Evolutionary conservation across 2,888 invertebrate species (phyloP), one percentile per base, ranked within the genome.

Genomic region (Agrilus cyanescens): DNA sequence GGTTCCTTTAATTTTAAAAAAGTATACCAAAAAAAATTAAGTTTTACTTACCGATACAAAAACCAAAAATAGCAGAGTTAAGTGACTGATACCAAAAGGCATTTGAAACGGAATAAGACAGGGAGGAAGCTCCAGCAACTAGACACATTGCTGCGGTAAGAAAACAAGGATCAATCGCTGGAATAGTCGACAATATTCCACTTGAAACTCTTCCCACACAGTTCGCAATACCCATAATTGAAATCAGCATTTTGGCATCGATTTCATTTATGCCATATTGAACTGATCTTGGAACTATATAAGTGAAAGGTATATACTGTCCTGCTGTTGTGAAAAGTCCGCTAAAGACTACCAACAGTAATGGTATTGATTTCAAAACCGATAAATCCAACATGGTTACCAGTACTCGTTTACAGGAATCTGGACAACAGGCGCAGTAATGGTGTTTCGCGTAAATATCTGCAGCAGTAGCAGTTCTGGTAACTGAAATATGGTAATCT

Each of bases 301-400:
- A 87, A 50, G 82, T 72, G 61, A 80, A 88, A 1, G 87, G 86
- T 12, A 84, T 78, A 58, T 82, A 85, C 57, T 85, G 78, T 49
- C 86, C 86, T 60, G 85, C 71, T 57, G 82, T 75, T 1, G 82
- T 82, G 43, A 86, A 65, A 45, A 83, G 80, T 10, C 87, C 66
- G 38, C 68, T 66, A 1, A 62, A 41, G 2, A 64, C 47, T 15
- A 72, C 50, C 7, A 69, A 29, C 0, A 57, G 47, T 49, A 71
- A 71, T 1, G 61, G 50, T 3, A 50, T 50, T 0, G 55, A 56
- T 40, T 55, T 57, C 15, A 65, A 41, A 38, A 65, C 45, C 4
- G 48, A 42, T 18, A 57, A 48, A 47, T 66, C 58, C 14, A 66
- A 41, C 61, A 67, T 62, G n/a, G 63, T 62, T 1, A 52, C 54